Evolutionary conservation across 2,113 vertebrate genomes (phyloP).

Genomic region (Ctenomys sociabilis): DNA sequence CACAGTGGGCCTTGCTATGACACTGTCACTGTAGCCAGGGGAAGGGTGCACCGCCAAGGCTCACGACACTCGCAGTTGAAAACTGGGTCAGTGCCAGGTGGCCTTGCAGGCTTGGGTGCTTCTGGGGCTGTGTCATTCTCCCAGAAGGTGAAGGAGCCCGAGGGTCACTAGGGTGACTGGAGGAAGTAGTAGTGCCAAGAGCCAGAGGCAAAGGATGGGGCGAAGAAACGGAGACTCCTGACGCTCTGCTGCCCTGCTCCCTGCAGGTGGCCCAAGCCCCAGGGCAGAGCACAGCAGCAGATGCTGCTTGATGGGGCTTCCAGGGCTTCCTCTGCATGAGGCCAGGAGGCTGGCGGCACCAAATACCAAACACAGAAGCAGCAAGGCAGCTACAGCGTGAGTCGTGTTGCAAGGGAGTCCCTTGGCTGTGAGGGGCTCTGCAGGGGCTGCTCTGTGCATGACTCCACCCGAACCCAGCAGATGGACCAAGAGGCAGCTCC

Average conservation of each 20-base stretch:
- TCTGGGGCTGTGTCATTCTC: neutral
- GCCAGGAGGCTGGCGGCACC: neutral
- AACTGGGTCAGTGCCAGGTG: neutral
- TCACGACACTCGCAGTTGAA: neutral
- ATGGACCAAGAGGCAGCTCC: neutral
- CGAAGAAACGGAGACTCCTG: neutral
- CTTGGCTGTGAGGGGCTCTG: neutral
- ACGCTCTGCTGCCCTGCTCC: neutral
- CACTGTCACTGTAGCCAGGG: too few species aligned
- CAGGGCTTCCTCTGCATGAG: neutral
- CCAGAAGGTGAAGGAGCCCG: neutral
- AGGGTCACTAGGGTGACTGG: neutral
- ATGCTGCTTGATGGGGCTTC: accelerated
- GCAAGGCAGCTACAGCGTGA: neutral
- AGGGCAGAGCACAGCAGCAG: accelerated
- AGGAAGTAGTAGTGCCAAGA: neutral
- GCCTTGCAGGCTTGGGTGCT: neutral
- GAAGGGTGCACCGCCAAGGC: neutral
- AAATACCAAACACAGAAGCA: accelerated
- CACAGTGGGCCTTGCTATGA: neutral
- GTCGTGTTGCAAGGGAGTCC: neutral
- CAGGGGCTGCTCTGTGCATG: neutral
- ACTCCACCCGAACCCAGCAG: neutral
- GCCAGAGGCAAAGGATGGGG: neutral
- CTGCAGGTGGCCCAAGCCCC: neutral